These are phyloP conservation scores for Mormyrus iriodes DNA, from an alignment of 2,113 vertebrate genomes.

Conservation along the genomic window DNA sequence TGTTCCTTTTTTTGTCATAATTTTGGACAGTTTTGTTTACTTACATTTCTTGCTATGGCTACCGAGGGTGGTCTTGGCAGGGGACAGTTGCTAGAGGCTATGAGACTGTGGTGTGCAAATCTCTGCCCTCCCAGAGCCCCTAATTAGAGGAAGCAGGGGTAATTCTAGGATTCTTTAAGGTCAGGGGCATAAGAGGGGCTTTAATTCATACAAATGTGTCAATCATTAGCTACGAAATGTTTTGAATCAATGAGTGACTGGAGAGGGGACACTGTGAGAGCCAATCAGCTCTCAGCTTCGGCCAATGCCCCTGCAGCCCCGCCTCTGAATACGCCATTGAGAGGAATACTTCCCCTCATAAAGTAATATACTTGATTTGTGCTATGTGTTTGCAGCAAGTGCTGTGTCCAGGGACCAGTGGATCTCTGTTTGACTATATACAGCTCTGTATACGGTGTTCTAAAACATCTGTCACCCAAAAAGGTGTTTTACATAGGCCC, in stretches of 20 bases:
- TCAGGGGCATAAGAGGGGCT: neutral
- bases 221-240: neutral
- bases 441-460: conserved; percentile 61
- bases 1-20: neutral
- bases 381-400: conserved; percentile 10
- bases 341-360: neutral
- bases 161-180: neutral
- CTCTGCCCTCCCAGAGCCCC: neutral
- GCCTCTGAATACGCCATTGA: neutral
- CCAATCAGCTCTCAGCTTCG: neutral
- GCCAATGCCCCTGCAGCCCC: neutral
- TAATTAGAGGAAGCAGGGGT: neutral
- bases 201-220: neutral
- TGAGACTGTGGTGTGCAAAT: neutral
- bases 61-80: neutral
- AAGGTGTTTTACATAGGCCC: conserved; percentile 53
- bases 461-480: conserved; percentile 65
- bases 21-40: neutral
- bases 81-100: neutral
- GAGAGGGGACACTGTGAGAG: neutral
- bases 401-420: neutral
- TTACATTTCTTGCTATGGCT: neutral
- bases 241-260: neutral
- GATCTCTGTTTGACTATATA: conserved; percentile 25
- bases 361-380: neutral